Evolutionary conservation across 2,113 vertebrate genomes (phyloP), one percentile per base, ranked within the genome.

Genomic region (Rhagologus leucostigma): DNA sequence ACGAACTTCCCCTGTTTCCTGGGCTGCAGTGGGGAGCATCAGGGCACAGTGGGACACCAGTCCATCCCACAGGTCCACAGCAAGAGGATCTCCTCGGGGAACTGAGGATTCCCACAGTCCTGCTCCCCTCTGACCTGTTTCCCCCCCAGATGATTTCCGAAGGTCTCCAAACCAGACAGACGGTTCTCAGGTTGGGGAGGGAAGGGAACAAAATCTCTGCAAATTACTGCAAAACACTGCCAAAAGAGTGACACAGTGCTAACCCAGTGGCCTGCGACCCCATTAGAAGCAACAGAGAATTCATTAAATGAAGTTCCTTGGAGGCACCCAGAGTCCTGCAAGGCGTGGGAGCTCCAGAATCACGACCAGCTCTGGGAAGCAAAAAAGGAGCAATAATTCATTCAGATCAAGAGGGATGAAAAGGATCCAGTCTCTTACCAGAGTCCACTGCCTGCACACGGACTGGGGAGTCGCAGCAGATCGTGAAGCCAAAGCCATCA

Each of bases 361-460:
- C 80, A 41, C 80, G 46, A 13, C 26, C 27, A 27, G 42, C 37
- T 44, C 46, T 7, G 2, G 35, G 49, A 64, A 87, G 77, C 22
- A 23, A 52, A 79, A n/a, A 41, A 41, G 52, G 42, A 64, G 70
- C 16, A n/a, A 67, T 14, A 62, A 67, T 35, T 59, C 32, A 64
- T 41, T 65, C 29, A 52, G 21, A 74, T 3, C 37, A 18, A 39
- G 56, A 56, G 44, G 26, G 68, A 56, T 39, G 42, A 22, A 76
- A 46, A 26, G 0, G 1, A 63, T 60, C 23, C 5, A 5, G 2
- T 84, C 55, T 95, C 98, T 98, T 98, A 98, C 99, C 99, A 6
- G 99, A 99, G 97, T 99, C 99, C 70, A 99, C 99, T 7, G 98
- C 99, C 97, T 99, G 99, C 62, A 99, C 99, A 52, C 99, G 99